Conservation (phyloP, 2,797 vertebrate species). For the Danio kyathit region DNA sequence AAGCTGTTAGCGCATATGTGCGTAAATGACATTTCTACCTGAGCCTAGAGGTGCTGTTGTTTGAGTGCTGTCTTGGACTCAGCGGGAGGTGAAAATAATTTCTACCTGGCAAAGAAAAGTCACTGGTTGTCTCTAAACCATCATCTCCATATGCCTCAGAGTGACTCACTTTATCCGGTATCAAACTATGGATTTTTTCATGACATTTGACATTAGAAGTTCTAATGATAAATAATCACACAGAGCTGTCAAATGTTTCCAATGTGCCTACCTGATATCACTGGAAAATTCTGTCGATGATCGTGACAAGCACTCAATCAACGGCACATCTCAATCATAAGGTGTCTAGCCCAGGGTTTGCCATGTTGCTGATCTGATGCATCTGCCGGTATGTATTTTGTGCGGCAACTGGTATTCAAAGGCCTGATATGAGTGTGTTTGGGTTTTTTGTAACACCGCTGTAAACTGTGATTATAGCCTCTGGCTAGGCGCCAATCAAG, state of each 20-base stretch:
- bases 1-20: conserved; percentile 15
- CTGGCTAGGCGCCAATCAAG: conserved; percentile 71
- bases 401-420: conserved; percentile 61
- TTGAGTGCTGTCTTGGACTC: conserved; percentile 37
- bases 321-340: conserved; percentile 24
- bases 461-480: conserved; percentile 67
- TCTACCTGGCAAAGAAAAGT: conserved; percentile 38
- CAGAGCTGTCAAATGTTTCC: conserved; percentile 21
- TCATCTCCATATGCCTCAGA: background rate
- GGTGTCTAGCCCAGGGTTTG: conserved; percentile 21
- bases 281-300: conserved; percentile 21
- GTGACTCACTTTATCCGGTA: conserved; percentile 7
- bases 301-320: background rate
- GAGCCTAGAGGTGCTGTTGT: conserved; percentile 25
- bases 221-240: conserved; percentile 37
- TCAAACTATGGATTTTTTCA: conserved; percentile 47
- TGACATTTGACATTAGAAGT: conserved; percentile 44
- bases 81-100: conserved; percentile 42
- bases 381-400: conserved; percentile 55
- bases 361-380: conserved; percentile 9
- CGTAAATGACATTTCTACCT: conserved; percentile 37
- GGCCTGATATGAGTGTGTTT: conserved; percentile 68
- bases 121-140: background rate
- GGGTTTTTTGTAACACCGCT: conserved; percentile 66
- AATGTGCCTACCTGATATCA: conserved; percentile 14